Evolutionary conservation across 2,797 vertebrate species (phyloP), one percentile per base, ranked within the genome.

Genomic region (Vipera ursinii): DNA sequence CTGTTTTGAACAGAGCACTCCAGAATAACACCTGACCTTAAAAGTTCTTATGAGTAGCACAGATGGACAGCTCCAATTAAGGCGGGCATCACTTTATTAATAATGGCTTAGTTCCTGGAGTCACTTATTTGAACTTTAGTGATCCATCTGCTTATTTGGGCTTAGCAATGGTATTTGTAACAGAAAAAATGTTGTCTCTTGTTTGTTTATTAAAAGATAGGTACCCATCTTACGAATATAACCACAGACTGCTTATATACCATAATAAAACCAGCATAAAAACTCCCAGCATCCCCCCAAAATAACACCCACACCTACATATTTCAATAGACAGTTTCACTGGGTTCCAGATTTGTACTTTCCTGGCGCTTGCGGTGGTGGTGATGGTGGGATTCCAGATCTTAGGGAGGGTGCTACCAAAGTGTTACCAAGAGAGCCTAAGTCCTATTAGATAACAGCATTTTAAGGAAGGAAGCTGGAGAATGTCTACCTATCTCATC

Each of bases 31-130:
- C 95, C 93, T 82, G 3, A 1, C 28, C 48, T 51, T 93, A 94
- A 95, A 93, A 95, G 69, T 7, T 93, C 94, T 95, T 95, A 44
- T 92, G 93, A 32, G 93, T 91, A 38, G 94, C 95, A 95, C 89
- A 96, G n/a, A 95, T 92, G 90, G 69, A n/a, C 13, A 88, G 51
- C 87, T 93, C 88, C 95, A 97, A 95, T 93, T 96, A 96, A 96
- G 89, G 85, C 89, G 93, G 87, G 22, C 92, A 93, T 96, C 91
- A 48, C 92, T 97, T 95, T 94, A 15, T n/a, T 94, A 91, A 94
- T 86, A 24, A 96, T 93, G 0, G 94, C 61, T 95, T 61, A 3
- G 90, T 94, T 82, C 61, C 90, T 91, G 91, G 57, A 28, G 88
- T 95, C 89, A 53, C 3, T 78, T 44, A 38, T 22, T 24, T 44